Percentiles rank a stretch among this genome's conserved stretches.
Conservation (phyloP, 2,797 vertebrate species). For the Galagoides demidoff region DNA sequence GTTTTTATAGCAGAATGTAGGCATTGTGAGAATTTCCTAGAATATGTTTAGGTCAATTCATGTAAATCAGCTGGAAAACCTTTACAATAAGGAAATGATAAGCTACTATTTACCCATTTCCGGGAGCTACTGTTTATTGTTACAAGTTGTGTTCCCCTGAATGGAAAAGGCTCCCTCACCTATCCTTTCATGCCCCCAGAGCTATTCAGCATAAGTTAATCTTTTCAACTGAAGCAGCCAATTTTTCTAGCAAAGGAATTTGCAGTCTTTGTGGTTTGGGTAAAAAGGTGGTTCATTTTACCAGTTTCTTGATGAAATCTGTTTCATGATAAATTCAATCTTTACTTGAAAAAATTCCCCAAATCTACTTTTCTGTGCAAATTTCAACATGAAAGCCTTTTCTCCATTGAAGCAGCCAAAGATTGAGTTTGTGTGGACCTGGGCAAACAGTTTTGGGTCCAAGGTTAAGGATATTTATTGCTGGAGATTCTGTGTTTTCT, state of each 20-base stretch:
- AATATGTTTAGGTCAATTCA: background rate
- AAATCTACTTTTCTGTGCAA: conserved; percentile 62
- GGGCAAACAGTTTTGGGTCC: conserved; percentile 50
- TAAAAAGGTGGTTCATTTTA: conserved; percentile 73
- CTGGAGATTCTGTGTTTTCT: conserved; percentile 46
- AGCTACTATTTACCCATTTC: conserved; percentile 3
- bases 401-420: conserved; percentile 55
- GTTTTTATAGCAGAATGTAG: conserved; percentile 22
- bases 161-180: background rate
- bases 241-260: conserved; percentile 74
- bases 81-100: background rate
- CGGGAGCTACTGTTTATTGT: background rate
- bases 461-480: conserved; percentile 49
- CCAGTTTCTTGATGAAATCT: conserved; percentile 59
- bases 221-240: conserved; percentile 66
- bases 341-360: conserved; percentile 57
- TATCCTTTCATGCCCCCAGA: background rate
- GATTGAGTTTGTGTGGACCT: background rate
- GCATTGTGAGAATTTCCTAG: background rate
- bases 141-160: background rate
- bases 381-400: conserved; percentile 27
- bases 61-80: background rate
- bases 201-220: conserved; percentile 43
- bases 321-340: conserved; percentile 69
- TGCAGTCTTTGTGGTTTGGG: conserved; percentile 72